Evolutionary conservation across 2,888 invertebrate genomes (phyloP), one percentile per base, ranked within the genome.

Genomic region (Drosophila subquinaria): DNA sequence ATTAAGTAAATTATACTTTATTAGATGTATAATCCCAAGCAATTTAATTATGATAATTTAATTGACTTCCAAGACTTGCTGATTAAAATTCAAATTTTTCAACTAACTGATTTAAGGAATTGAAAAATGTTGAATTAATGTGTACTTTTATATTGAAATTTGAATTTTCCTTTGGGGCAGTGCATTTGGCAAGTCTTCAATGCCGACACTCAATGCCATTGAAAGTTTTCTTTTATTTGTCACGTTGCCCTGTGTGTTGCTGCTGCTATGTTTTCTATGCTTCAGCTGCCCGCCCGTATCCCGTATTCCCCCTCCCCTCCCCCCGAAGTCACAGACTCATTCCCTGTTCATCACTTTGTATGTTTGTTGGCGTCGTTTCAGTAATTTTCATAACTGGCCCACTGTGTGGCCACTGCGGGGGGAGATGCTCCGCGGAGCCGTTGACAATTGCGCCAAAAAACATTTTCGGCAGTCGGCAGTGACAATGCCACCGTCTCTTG

Each of bases 351-450:
- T 78, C 76, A 76, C 70, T 65, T 70, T 60, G 66, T 70, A 40
- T 71, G 63, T 79, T 77, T 80, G 82, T 71, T 89, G 88, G 83
- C 85, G 69, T 90, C 90, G 77, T 85, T 88, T 82, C 82, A 73
- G 83, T 85, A 82, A 85, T 85, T 90, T 90, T 85, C 90, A 90
- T 90, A 85, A 90, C 87, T 80, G 80, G 73, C 86, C 66, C 73
- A 74, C 59, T 62, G 69, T 57, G 53, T 52, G 63, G 76, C 59
- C 40, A 57, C 50, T n/a, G 56, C 33, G 36, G 13, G 50, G 64
- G 38, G 53, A 53, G 62, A 48, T 63, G 43, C 59, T 60, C 17
- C 62, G 57, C 71, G 72, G 66, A 70, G 72, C 76, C 59, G 69
- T 84, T 78, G 87, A 87, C 82, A 89, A 89, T 76, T 82, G 69